Percentiles rank a stretch among this genome's conserved stretches.
These are phyloP conservation scores for Chamaea fasciata DNA, from an alignment of 2,113 vertebrate genomes.

Conservation along the genomic window DNA sequence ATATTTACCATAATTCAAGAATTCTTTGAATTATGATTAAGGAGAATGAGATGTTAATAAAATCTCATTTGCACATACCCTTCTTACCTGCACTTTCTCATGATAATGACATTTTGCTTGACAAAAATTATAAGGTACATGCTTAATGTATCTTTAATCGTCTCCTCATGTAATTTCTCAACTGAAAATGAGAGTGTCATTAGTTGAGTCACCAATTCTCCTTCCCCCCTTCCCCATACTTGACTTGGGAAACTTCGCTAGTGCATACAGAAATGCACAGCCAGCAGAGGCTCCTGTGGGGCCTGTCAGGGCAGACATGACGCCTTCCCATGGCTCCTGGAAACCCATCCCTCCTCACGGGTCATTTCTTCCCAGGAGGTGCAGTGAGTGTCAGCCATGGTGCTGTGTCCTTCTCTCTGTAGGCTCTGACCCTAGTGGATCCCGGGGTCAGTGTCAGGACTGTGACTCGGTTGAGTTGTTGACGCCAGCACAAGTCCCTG, in stretches of 20 bases:
- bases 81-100: not conserved
- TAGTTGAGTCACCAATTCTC: not conserved
- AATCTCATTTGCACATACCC: not conserved
- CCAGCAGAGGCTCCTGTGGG: not conserved
- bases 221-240: not conserved
- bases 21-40: conserved; percentile 36
- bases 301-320: fast-evolving
- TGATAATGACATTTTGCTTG: conserved; percentile 14
- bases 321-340: not conserved
- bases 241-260: not conserved
- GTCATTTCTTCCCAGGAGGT: not conserved
- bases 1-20: conserved; percentile 30
- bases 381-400: fast-evolving
- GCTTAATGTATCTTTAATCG: conserved; percentile 10
- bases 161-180: conserved; percentile 9
- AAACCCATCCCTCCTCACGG: not conserved
- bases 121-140: conserved; percentile 30
- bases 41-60: not conserved
- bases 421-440: not conserved
- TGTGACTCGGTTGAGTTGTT: fast-evolving
- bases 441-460: not conserved
- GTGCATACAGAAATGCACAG: fast-evolving
- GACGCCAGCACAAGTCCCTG: not conserved
- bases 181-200: conserved; percentile 10
- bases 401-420: not conserved